phyloP scores from a whole-genome alignment of 2,888 invertebrate genomes.

The Bruchidius siliquastri region DNA sequence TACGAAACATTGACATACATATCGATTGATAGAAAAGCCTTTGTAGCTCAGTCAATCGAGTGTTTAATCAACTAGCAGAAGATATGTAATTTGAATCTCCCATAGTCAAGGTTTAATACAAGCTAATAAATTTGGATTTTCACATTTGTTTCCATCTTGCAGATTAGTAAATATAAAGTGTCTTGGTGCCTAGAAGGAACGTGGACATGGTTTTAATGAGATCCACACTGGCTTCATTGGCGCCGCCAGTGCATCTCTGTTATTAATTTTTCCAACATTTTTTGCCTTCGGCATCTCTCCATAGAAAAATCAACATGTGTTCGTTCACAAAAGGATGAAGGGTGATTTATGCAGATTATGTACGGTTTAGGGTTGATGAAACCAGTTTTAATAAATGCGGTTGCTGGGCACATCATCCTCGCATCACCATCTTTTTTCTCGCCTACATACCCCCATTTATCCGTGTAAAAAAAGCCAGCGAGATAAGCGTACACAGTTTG shows the following conservation, averaged over 20 bases:
- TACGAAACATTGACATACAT: too few species aligned
- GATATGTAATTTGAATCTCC: too few species aligned
- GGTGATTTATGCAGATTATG: background rate
- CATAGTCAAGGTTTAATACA: too few species aligned
- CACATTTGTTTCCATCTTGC: too few species aligned
- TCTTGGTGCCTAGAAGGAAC: too few species aligned
- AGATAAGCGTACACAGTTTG: background rate
- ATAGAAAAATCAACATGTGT: background rate
- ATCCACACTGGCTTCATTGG: background rate
- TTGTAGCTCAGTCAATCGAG: too few species aligned
- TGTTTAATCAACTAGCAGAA: too few species aligned
- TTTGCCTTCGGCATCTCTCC: background rate
- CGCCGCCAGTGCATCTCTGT: background rate
- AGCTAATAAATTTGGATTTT: too few species aligned
- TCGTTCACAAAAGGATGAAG: background rate
- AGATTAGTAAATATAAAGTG: too few species aligned
- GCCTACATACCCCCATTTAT: background rate
- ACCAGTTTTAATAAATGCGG: background rate
- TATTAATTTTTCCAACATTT: background rate
- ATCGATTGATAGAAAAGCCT: too few species aligned
- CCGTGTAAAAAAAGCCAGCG: background rate
- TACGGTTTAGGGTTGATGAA: background rate
- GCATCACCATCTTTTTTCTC: background rate
- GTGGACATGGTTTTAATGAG: too few species aligned
- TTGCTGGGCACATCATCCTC: background rate